Base-by-base conservation (phyloP, 2,797 vertebrate genomes). In the Leuciscus waleckii region DNA sequence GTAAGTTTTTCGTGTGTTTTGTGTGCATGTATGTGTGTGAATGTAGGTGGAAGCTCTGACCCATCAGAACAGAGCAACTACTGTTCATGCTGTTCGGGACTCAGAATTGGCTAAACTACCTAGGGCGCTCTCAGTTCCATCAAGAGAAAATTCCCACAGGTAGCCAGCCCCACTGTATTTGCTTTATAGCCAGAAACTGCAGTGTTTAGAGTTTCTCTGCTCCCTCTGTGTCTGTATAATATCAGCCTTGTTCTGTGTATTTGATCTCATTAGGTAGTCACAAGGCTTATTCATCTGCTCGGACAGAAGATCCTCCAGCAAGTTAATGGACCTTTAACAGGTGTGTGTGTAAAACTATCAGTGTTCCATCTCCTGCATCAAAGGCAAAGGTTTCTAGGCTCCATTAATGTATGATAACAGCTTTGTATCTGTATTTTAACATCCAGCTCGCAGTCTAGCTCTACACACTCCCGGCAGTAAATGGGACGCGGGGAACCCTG, bases 21-120 rank as follows among this genome's bases (percentile, higher is more conserved):
- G 2, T 43, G 10, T 43, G 41, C 9, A 10, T 43, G 10, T 43
- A 11, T 43, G 8, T 81, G 65, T 23, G 39, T 75, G 11, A 74
- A 21, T 87, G 35, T 92, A 99, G 98, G 98, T 99, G 43, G 98
- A 99, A 88, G 96, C 96, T 0, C 90, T 99, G 87, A 99, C 98
- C 74, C 97, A 94, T 84, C 97, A 98, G 90, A 96, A 98, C 91
- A 90, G 98, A 90, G 98, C 97, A 32, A 99, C 98, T 26, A 99
- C 98, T 0, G 98, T 99, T 3, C 98, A 99, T 0, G 98, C 98
- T 0, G 96, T 99, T 14, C 93, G 98, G 7, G 98, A 99, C 88
- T 99, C 98, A 0, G 98, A 99, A 88, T 93, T 99, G n/a, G 98
- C 98, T 88, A 99, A 99, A 91, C 94, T 99, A 9, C 98, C 98